Percentiles rank a stretch among this genome's conserved stretches.
Conservation (phyloP, 1,140 invertebrate species). For the Micrasema minimum region DNA sequence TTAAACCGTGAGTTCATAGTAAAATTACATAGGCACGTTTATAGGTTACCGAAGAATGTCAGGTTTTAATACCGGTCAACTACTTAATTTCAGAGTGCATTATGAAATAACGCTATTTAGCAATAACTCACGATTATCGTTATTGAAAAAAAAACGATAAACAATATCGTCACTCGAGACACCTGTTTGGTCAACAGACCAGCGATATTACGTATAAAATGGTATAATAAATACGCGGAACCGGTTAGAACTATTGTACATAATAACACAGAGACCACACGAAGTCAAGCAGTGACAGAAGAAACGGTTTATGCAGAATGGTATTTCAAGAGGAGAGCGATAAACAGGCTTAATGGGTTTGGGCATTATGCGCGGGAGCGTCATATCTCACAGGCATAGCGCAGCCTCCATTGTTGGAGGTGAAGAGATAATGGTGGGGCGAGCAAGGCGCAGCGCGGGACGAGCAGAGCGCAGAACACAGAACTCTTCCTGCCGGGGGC, state of each 20-base stretch:
- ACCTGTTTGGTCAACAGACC: not conserved
- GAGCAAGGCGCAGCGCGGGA: conserved; percentile 10
- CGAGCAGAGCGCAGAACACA: not conserved
- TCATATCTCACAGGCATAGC: conserved; percentile 1
- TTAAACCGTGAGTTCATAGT: not conserved
- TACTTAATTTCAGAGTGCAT: not conserved
- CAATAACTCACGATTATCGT: no score
- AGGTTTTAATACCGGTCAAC: not conserved
- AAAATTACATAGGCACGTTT: conserved; percentile 4
- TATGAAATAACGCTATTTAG: conserved; percentile 4
- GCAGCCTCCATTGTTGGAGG: conserved; percentile 11
- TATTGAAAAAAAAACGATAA: no score
- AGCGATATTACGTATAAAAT: no score
- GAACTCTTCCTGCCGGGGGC: not conserved
- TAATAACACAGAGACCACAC: not conserved
- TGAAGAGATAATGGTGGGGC: conserved; percentile 6
- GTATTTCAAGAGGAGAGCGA: not conserved
- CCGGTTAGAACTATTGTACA: not conserved
- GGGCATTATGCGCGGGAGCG: conserved; percentile 17
- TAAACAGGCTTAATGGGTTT: conserved; percentile 19
- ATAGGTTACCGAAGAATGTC: not conserved
- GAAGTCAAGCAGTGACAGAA: not conserved
- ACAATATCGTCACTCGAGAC: no score
- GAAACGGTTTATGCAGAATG: conserved; percentile 11
- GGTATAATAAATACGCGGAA: no score